Evolutionary conservation across 2,797 vertebrate genomes (phyloP), one percentile per base, ranked within the genome.

Genomic region (Lateolabrax maculatus): DNA sequence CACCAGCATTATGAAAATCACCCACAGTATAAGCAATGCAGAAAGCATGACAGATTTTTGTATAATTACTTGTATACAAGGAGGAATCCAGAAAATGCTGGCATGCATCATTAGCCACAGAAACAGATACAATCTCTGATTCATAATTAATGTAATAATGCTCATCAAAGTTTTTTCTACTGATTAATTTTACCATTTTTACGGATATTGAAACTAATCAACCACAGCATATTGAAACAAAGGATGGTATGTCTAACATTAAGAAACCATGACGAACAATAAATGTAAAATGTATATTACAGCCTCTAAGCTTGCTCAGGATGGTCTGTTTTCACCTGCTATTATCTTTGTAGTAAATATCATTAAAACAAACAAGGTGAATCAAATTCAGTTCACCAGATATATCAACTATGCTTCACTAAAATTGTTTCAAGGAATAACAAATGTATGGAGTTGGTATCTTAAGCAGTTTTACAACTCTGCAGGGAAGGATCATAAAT

Each of bases 41-140:
- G 76, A 83, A 74, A 87, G 69, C 53, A 53, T 67, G 79, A 88
- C 84, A 82, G 57, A 57, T 89, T 90, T 91, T 89, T 90, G 79
- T 85, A 80, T 88, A 90, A 92, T 91, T 88, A 80, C 85, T 87
- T 69, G 76, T 68, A 53, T 71, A 84, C 77, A 79, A 86, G 84
- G 70, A 88, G 78, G 82, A 89, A 83, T 88, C 68, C 66, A 70
- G 79, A 88, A 85, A 85, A 87, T 75, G 52, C 65, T 44, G 48
- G 18, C 61, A 60, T 77, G 86, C 84, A 70, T 84, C 84, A 87
- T 88, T 85, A 83, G 46, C 75, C 69, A 29, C 72, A 89, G 69
- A 88, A 75, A 83, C 21, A 0, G 67, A 84, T 75, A 67, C 64
- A 66, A 41, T 81, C 65, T 82, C 67, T 82, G 73, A 89, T 90